These are phyloP conservation scores for Psilanteris sp. DNA, from an alignment of 1,140 invertebrate genomes.

Conservation along the genomic window DNA sequence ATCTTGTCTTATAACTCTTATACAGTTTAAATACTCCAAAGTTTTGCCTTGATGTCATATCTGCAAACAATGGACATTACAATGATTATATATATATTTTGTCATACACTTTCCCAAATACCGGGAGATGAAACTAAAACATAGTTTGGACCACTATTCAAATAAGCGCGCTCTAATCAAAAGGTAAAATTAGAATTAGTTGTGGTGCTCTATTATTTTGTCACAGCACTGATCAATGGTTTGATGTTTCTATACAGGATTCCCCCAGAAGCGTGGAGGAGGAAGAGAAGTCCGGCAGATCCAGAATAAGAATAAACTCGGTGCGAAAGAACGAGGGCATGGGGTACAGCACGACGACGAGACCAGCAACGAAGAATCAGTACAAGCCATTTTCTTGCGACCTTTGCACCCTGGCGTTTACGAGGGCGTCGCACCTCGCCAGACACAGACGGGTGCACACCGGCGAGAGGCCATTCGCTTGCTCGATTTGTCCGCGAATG, in stretches of 20 bases:
- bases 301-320: conserved; percentile 51
- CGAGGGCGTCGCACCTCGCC: conserved; percentile 86
- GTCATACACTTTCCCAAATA: too few relatives aligned
- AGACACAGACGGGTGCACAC: conserved; percentile 85
- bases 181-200: neutral
- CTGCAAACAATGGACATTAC: too few relatives aligned
- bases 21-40: too few relatives aligned
- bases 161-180: neutral
- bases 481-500: conserved; percentile 82
- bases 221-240: too few relatives aligned
- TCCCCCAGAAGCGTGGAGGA: conserved; percentile 63
- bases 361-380: conserved; percentile 62
- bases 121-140: neutral
- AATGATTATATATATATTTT: too few relatives aligned
- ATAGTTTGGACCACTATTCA: neutral
- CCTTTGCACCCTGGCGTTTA: conserved; percentile 80
- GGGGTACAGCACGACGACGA: conserved; percentile 12
- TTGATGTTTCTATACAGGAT: conserved; percentile 60
- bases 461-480: conserved; percentile 82
- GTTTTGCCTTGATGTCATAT: too few relatives aligned
- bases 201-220: neutral
- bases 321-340: conserved; percentile 16
- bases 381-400: conserved; percentile 79
- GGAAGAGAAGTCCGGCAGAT: conserved; percentile 17
- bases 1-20: too few relatives aligned